Percentiles rank a stretch among this genome's conserved stretches.
phyloP scores from a whole-genome alignment of 2,888 invertebrate genomes.

The Dicyrtoma fusca region DNA sequence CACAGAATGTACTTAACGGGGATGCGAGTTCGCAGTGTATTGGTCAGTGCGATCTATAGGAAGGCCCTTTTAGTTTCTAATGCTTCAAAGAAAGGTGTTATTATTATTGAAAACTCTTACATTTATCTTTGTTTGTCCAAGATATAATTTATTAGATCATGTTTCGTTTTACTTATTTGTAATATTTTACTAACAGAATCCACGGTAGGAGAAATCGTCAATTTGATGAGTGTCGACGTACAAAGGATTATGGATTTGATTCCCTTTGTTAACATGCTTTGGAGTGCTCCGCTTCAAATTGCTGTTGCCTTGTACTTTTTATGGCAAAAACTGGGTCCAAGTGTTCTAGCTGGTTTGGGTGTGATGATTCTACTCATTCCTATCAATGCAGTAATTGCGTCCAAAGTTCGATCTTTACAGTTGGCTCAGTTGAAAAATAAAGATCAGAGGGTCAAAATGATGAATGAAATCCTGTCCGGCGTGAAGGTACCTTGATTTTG shows the following conservation, averaged over 20 bases:
- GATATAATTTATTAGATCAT: no score
- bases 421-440: constrained; percentile 91
- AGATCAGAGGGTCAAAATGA: constrained; percentile 88
- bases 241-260: constrained; percentile 84
- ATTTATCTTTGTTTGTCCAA: no score
- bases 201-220: constrained; percentile 88
- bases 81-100: constrained; percentile 39
- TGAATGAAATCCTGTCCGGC: constrained; percentile 91
- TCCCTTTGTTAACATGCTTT: constrained; percentile 40
- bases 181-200: constrained; percentile 60
- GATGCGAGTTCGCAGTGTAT: constrained; percentile 82
- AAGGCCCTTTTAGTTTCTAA: constrained; percentile 64
- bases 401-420: constrained; percentile 76
- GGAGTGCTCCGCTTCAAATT: constrained; percentile 85
- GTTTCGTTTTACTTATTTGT: neutral
- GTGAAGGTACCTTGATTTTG: constrained; percentile 71
- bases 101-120: neutral
- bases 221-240: constrained; percentile 89
- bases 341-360: constrained; percentile 88
- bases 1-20: constrained; percentile 89
- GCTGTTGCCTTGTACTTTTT: constrained; percentile 79
- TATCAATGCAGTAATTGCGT: constrained; percentile 82
- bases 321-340: constrained; percentile 73
- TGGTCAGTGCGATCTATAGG: constrained; percentile 86
- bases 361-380: constrained; percentile 93